These are phyloP conservation scores for Thunnus maccoyii DNA, from an alignment of 2,113 vertebrate genomes.

Conservation along the genomic window DNA sequence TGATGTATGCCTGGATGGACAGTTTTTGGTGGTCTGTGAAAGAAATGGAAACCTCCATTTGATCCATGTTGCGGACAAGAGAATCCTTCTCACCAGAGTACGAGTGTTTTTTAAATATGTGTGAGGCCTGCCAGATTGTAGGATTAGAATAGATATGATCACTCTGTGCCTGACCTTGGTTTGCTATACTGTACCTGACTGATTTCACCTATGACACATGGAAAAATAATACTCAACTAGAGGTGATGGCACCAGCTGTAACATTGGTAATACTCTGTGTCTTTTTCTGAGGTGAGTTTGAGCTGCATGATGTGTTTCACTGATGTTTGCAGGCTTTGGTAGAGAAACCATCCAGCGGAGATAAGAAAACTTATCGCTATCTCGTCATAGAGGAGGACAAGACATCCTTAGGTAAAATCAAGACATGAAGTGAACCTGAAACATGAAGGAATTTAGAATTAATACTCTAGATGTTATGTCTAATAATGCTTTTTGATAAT, in stretches of 20 bases:
- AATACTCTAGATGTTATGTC: not conserved
- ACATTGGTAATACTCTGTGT: not conserved
- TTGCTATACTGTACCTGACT: not conserved
- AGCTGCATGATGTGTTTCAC: not conserved
- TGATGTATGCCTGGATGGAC: slow-evolving; percentile 89
- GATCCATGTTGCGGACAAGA: slow-evolving; percentile 91
- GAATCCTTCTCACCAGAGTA: slow-evolving; percentile 92
- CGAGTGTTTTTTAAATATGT: not conserved
- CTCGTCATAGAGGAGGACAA: slow-evolving; percentile 88
- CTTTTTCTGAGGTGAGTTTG: not conserved
- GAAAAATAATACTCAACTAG: not conserved
- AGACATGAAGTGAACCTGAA: not conserved
- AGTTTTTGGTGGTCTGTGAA: slow-evolving; percentile 94
- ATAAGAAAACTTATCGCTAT: slow-evolving; percentile 86
- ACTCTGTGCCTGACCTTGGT: not conserved
- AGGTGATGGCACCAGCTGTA: not conserved
- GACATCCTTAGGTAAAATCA: slow-evolving; percentile 83
- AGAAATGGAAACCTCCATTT: slow-evolving; percentile 94
- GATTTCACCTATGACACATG: not conserved
- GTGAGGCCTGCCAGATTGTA: not conserved
- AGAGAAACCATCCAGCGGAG: slow-evolving; percentile 75
- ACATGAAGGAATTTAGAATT: not conserved
- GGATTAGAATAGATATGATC: not conserved
- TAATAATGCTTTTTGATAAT: not conserved
- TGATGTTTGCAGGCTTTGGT: slow-evolving; percentile 84